Evolutionary conservation across 2,113 vertebrate species (phyloP), one percentile per base, ranked within the genome.

Genomic region (Atherinomorus stipes): DNA sequence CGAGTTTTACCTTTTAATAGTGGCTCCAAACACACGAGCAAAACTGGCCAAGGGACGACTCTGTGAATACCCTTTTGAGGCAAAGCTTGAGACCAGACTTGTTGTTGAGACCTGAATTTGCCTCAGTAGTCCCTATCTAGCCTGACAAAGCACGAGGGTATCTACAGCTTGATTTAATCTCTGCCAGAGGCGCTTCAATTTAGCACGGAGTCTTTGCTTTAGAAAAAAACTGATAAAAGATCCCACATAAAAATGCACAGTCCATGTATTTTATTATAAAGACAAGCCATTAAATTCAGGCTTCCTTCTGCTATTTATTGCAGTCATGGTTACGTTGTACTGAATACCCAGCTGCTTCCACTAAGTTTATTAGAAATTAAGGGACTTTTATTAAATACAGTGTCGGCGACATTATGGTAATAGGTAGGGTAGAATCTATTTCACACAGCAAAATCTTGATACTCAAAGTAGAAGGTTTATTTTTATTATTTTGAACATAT

Each of bases 351-450:
- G 23, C 34, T 50, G 57, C 72, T 63, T 74, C 49, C 51, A 25
- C 34, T 61, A 34, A 74, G 61, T 50, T 53, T 45, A 40, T 71
- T 52, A 45, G 45, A 74, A 75, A 81, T 64, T 25, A 73, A 75
- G 19, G 37, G 44, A 45, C 81, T 71, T 76, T 50, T 58, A 64
- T 78, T 63, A 74, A 81, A 76, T 71, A 62, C 59, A 58, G 69
- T 78, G 44, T 79, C 34, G 34, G 34, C 45, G 78, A 57, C 57
- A 68, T 70, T 58, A 8, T 45, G 63, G 56, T 37, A 71, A 53
- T 71, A 45, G 60, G 37, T 23, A 62, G 42, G 11, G 4, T 13
- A n/a, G 23, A 23, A 47, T 34, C 31, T 8, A 28, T 72, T 62
- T 74, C 51, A 70, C 15, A 62, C 50, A 37, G 54, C 60, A 37